Evolutionary conservation across 2,113 vertebrate species (phyloP).

Genomic region (Haliaeetus leucogaster): DNA sequence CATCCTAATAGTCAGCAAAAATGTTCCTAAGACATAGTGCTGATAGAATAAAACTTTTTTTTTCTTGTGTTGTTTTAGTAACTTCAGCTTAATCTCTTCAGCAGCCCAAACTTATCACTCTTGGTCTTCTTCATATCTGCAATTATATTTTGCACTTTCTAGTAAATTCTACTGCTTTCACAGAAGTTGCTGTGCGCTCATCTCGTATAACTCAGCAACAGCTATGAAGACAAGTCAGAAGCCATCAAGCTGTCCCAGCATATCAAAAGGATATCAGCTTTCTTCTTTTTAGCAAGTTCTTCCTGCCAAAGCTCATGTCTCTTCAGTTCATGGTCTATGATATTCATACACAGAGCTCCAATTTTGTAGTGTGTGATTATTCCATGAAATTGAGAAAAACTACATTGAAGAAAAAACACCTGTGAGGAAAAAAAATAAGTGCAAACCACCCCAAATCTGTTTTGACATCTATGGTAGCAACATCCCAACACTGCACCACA

Average conservation of each 20-base stretch:
- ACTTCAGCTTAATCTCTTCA: neutral
- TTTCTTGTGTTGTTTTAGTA: neutral
- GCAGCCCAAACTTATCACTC: neutral
- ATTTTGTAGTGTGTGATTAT: conserved; percentile 94
- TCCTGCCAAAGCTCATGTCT: conserved; percentile 93
- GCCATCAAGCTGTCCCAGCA: neutral
- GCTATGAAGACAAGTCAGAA: neutral
- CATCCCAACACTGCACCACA: neutral
- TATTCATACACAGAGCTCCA: conserved; percentile 90
- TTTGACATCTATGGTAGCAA: neutral
- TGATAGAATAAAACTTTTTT: neutral
- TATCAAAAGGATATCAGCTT: conserved; percentile 89
- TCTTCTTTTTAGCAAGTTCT: conserved; percentile 91
- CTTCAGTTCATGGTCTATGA: conserved; percentile 93
- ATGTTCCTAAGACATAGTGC: neutral
- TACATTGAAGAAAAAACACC: conserved; percentile 62
- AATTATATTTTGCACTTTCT: neutral
- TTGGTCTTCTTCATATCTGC: neutral
- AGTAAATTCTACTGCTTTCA: neutral
- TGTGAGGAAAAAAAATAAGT: neutral
- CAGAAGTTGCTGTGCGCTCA: neutral
- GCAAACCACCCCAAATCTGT: neutral
- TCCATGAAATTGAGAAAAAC: conserved; percentile 92
- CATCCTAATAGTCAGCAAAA: neutral
- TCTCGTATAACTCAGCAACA: neutral